Evolutionary conservation across 2,888 invertebrate species (phyloP), one percentile per base, ranked within the genome.

Genomic region (Caenorhabditis angaria): DNA sequence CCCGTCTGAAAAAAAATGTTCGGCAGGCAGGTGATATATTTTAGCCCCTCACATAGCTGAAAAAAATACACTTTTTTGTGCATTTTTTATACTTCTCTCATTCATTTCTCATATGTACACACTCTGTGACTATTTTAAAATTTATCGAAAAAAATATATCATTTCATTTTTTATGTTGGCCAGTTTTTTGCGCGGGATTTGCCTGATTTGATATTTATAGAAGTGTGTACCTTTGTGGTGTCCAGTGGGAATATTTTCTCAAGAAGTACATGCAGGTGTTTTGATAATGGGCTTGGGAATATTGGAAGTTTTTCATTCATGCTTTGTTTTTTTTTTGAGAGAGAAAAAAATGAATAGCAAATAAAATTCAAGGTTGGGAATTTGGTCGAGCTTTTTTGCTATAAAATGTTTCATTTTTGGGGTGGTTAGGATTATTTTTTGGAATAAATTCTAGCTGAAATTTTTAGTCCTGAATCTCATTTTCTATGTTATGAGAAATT

Each of bases 171-270:
- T 25, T 28, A 55, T 28, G 47, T 24, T 24, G 25, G 18, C 57
- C 55, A 65, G 60, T 51, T 61, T 66, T 61, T 66, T 57, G 24
- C 32, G 32, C 53, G 47, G 4, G 25, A 14, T 2, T 18, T 18
- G 18, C 41, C 41, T 41, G 41, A 12, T 41, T 41, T 18, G 41
- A 18, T 41, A 41, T 41, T 41, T 41, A 41, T 41, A 41, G 41
- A 41, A 32, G 12, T 12, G 12, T 32, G 3, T 18, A 41, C 41
- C 41, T 41, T 41, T 41, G 18, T 41, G 41, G 32, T n/a, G n/a
- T n/a, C n/a, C n/a, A n/a, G n/a, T n/a, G n/a, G n/a, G n/a, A n/a
- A 41, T 41, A 12, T 14, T 41, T 14, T 18, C 18, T 41, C 10
- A 41, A 14, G 18, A 41, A 41, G 41, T 41, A 41, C 41, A 41